Percentiles rank a stretch among this genome's conserved stretches.
phyloP scores from a whole-genome alignment of 2,888 invertebrate species.

The Drosophila austrosaltans region DNA sequence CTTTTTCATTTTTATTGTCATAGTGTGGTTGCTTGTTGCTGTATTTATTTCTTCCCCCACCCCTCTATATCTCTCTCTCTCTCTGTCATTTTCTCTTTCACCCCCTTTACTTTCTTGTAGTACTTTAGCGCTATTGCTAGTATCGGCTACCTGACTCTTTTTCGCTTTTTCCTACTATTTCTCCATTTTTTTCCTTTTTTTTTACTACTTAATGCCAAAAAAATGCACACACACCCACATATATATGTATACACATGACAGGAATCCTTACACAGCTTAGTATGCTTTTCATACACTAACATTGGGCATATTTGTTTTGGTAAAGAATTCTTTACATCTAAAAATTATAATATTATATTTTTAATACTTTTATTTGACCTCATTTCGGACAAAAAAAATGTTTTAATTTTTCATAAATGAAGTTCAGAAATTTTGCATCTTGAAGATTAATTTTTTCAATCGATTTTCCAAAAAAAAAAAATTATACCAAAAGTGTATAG shows the following conservation, averaged over 20 bases:
- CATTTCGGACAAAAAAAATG: no score
- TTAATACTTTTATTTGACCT: no score
- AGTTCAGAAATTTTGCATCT: no score
- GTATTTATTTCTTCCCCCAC: constrained; percentile 22
- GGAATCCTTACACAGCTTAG: constrained; percentile 26
- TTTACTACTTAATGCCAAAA: constrained; percentile 57
- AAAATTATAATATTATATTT: no score
- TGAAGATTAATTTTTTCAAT: background rate
- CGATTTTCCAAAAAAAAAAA: background rate
- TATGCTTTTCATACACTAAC: background rate
- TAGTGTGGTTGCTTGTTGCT: constrained; percentile 64
- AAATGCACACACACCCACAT: constrained; percentile 21
- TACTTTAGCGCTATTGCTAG: constrained; percentile 47
- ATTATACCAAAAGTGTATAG: background rate
- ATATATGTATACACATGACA: constrained; percentile 1
- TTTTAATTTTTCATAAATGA: no score
- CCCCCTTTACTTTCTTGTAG: constrained; percentile 29
- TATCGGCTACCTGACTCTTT: constrained; percentile 36
- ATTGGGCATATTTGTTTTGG: background rate
- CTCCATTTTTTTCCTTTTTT: constrained; percentile 53
- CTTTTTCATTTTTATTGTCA: constrained; percentile 53
- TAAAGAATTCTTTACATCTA: background rate
- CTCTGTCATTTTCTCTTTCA: background rate
- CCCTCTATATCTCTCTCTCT: background rate
- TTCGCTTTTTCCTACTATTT: constrained; percentile 20